Percentiles rank a stretch among this genome's conserved stretches.
phyloP scores from a whole-genome alignment of 2,888 invertebrate species.

The Drosophila maculinotata region DNA sequence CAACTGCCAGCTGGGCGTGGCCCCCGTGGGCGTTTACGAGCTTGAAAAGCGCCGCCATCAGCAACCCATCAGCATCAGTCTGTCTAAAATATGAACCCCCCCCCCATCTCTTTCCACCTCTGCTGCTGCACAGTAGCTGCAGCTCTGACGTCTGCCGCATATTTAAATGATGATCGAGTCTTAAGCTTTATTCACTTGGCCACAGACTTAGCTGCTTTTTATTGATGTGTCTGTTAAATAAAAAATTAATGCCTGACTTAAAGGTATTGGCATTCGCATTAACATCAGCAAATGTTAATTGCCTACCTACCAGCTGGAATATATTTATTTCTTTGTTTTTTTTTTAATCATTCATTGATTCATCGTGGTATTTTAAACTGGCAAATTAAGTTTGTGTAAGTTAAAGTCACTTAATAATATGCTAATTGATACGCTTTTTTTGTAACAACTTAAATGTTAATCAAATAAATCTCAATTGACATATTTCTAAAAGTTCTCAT shows the following conservation, averaged over 20 bases:
- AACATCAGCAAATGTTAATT: conserved; percentile 39
- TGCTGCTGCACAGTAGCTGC: conserved; percentile 45
- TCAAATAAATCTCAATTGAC: conserved; percentile 4
- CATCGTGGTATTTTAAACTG: not conserved
- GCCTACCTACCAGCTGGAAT: conserved; percentile 8
- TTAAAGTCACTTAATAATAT: not conserved
- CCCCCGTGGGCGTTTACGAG: conserved; percentile 12
- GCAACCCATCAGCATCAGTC: conserved; percentile 24
- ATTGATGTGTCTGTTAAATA: conserved; percentile 26
- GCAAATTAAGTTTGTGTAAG: not conserved
- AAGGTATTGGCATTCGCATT: conserved; percentile 34
- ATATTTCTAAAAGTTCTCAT: not conserved
- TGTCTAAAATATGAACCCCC: not conserved
- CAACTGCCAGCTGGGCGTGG: too few relatives aligned
- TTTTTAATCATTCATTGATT: conserved; percentile 16
- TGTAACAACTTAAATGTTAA: not conserved
- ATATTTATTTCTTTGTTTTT: not conserved
- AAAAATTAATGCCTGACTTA: conserved; percentile 30
- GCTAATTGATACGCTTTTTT: not conserved
- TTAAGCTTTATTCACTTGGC: conserved; percentile 10
- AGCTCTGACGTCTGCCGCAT: conserved; percentile 41
- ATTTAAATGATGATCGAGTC: conserved; percentile 60
- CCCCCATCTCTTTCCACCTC: not conserved
- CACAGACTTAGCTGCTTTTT: conserved; percentile 12
- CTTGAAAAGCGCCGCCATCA: conserved; percentile 60